Evolutionary conservation across 2,797 vertebrate species (phyloP), one percentile per base, ranked within the genome.

Genomic region (Peromyscus aztecus): DNA sequence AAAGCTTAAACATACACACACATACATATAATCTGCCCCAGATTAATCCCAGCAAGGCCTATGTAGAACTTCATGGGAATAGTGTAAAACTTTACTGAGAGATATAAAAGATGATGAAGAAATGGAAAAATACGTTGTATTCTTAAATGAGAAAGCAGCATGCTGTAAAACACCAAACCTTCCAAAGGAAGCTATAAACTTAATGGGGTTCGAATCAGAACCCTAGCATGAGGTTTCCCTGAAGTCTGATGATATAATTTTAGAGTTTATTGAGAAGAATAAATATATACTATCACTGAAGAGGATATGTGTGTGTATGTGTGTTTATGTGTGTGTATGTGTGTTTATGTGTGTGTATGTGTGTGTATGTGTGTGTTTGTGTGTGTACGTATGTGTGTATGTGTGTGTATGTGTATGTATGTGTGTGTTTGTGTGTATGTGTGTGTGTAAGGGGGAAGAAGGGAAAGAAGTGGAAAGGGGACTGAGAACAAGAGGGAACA

Each of bases 201-300:
- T 4, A 37, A 43, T 84, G 71, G 69, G 96, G 94, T 75, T 49
- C 43, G 65, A 61, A 0, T 23, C 24, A 40, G 92, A 81, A 88
- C 23, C 10, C 34, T 71, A 61, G 43, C 11, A 49, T 14, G 71
- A 81, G 34, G 9, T 21, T 69, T 94, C 89, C 61, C 83, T 87
- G 80, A 80, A 89, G 87, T 34, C 65, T 71, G 43, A 75, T 34
- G 67, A 37, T 52, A 49, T 37, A 59, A 87, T 76, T 65, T 31
- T 31, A n/a, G 87, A 95, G 37, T 65, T 94, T 57, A 85, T 63
- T 67, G 82, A 93, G 80, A 85, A 92, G 75, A 93, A 97, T 73
- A 80, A 93, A 67, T 23, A 49, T 27, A 6, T 34, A 31, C 29
- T 29, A 46, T 57, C 49, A 13, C 23, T n/a, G 29, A 37, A n/a